Evolutionary conservation across 1,140 invertebrate species (phyloP).

Genomic region (Lasioglossum baleicum): DNA sequence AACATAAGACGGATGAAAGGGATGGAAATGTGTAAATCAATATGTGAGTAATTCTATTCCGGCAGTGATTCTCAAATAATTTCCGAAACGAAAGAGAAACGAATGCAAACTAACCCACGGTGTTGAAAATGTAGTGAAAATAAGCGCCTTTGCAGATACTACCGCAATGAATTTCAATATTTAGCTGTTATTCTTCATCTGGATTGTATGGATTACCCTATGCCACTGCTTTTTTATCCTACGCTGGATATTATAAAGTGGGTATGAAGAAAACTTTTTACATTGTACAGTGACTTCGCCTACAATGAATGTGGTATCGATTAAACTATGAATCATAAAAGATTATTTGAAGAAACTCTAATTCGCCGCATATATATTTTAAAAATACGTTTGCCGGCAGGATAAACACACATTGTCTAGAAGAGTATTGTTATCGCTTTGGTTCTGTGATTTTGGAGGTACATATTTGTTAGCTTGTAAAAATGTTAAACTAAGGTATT

Average conservation of each 20-base stretch:
- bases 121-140: slow-evolving; percentile 50
- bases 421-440: slow-evolving; percentile 78
- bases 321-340: slow-evolving; percentile 66
- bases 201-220: slow-evolving; percentile 74
- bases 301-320: slow-evolving; percentile 75
- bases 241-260: slow-evolving; percentile 60
- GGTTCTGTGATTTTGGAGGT: slow-evolving; percentile 80
- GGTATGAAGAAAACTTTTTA: slow-evolving; percentile 75
- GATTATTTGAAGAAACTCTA: slow-evolving; percentile 64
- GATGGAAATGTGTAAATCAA: slow-evolving; percentile 76
- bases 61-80: background rate
- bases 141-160: slow-evolving; percentile 73
- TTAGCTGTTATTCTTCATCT: slow-evolving; percentile 73
- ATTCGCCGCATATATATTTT: slow-evolving; percentile 53
- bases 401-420: slow-evolving; percentile 68
- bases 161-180: slow-evolving; percentile 73
- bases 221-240: slow-evolving; percentile 72
- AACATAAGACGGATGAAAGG: slow-evolving; percentile 79
- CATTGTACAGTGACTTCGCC: slow-evolving; percentile 80
- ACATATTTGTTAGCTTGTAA: slow-evolving; percentile 79
- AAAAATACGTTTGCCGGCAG: slow-evolving; percentile 66
- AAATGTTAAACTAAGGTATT: slow-evolving; percentile 78
- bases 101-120: background rate
- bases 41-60: slow-evolving; percentile 71
- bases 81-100: background rate